Conservation (phyloP, 2,888 invertebrate genomes). For the Xestia rhomboidea region DNA sequence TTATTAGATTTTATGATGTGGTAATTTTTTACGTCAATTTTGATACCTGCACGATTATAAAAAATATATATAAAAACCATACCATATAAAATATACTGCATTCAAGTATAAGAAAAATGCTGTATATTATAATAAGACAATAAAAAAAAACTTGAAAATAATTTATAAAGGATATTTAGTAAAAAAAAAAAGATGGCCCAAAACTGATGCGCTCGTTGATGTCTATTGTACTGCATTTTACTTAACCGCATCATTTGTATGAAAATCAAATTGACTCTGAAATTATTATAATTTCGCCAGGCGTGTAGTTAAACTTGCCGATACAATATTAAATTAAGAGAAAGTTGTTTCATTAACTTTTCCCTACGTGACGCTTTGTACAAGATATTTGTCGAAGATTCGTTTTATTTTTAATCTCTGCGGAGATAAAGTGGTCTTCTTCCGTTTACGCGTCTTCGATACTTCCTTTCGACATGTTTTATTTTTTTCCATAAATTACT, state of each 20-base stretch:
- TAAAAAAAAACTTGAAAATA: no score
- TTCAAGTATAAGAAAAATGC: neutral
- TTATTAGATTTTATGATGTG: neutral
- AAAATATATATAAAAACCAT: no score
- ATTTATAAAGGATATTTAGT: no score
- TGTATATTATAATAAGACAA: neutral
- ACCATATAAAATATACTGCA: neutral
- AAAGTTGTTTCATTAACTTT: constrained; percentile 63
- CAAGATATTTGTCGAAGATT: constrained; percentile 41
- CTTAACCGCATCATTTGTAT: constrained; percentile 18
- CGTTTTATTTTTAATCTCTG: constrained; percentile 45
- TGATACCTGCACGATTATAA: neutral
- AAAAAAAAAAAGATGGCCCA: neutral
- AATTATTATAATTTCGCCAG: constrained; percentile 32
- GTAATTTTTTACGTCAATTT: neutral
- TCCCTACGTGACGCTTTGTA: constrained; percentile 38
- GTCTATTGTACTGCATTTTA: constrained; percentile 69
- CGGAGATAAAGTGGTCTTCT: constrained; percentile 17
- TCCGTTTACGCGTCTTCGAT: constrained; percentile 6
- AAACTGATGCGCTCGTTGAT: constrained; percentile 66
- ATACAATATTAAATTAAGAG: constrained; percentile 53
- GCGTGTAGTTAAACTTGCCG: constrained; percentile 39
- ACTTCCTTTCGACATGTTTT: constrained; percentile 4
- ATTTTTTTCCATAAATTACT: neutral
- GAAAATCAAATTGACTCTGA: constrained; percentile 43